These are phyloP conservation scores for Typhlichthys eigenmanni DNA, from an alignment of 2,797 vertebrate species.

Conservation along the genomic window DNA sequence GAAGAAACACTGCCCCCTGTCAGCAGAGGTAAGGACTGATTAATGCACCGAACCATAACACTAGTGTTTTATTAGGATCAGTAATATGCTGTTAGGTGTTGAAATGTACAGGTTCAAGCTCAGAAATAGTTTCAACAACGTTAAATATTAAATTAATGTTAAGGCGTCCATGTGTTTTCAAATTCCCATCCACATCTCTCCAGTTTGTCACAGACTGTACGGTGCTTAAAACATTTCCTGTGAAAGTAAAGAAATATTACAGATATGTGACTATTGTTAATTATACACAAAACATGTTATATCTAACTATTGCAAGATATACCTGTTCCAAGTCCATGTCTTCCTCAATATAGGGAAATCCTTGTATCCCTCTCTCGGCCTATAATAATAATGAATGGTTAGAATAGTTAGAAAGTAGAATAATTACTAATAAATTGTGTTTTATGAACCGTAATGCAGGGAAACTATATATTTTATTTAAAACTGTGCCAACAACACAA, in stretches of 20 bases:
- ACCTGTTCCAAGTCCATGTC: constrained; percentile 71
- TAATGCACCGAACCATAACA: not conserved
- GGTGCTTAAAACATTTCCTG: constrained; percentile 63
- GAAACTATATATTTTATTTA: no score
- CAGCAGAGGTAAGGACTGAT: constrained; percentile 34
- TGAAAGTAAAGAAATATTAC: constrained; percentile 24
- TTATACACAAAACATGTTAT: not conserved
- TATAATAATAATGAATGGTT: constrained; percentile 31
- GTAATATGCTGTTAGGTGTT: not conserved
- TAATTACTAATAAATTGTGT: not conserved
- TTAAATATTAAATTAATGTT: constrained; percentile 13
- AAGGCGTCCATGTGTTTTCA: not conserved
- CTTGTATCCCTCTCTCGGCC: constrained; percentile 43
- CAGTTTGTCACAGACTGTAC: constrained; percentile 2
- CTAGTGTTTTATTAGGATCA: constrained; percentile 23
- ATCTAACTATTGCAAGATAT: constrained; percentile 1
- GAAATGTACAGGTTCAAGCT: constrained; percentile 9
- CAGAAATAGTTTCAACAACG: constrained; percentile 11
- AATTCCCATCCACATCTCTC: constrained; percentile 15
- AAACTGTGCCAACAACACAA: no score
- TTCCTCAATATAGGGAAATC: constrained; percentile 50
- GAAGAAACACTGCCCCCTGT: constrained; percentile 33
- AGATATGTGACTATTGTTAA: not conserved
- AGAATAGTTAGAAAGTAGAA: not conserved
- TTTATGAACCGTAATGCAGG: no score